Percentiles rank a stretch among this genome's conserved stretches.
These are phyloP conservation scores for Synanthedon myopaeformis DNA, from an alignment of 2,888 invertebrate species.

Conservation along the genomic window DNA sequence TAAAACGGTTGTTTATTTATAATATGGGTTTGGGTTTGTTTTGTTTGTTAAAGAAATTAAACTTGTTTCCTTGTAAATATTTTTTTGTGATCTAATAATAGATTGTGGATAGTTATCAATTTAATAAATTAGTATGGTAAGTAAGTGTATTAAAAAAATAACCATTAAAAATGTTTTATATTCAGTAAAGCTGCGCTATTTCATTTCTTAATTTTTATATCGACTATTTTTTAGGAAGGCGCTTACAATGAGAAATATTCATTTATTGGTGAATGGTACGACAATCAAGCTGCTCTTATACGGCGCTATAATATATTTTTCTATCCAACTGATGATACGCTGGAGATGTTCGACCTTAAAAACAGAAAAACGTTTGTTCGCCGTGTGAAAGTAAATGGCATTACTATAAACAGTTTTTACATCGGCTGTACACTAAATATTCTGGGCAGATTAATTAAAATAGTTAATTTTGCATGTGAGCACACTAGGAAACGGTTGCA, in stretches of 20 bases:
- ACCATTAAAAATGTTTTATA: too few relatives aligned
- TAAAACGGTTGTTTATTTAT: too few relatives aligned
- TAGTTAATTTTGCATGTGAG: constrained; percentile 79
- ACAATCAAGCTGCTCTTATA: constrained; percentile 79
- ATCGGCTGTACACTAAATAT: constrained; percentile 79
- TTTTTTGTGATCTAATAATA: too few relatives aligned
- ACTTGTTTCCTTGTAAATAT: too few relatives aligned
- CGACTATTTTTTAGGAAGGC: constrained; percentile 35
- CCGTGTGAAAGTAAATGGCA: constrained; percentile 75
- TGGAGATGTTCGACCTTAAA: constrained; percentile 83
- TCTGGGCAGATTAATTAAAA: constrained; percentile 79
- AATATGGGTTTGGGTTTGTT: too few relatives aligned
- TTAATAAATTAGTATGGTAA: too few relatives aligned
- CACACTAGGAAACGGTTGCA: constrained; percentile 74
- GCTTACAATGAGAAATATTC: constrained; percentile 67
- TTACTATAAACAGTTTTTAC: constrained; percentile 76
- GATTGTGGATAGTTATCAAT: too few relatives aligned
- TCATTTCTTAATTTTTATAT: too few relatives aligned
- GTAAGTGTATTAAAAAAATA: too few relatives aligned
- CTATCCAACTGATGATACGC: constrained; percentile 80
- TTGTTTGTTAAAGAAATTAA: too few relatives aligned
- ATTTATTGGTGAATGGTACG: constrained; percentile 89
- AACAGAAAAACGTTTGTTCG: constrained; percentile 75
- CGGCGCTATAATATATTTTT: constrained; percentile 83
- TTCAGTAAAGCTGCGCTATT: too few relatives aligned